Evolutionary conservation across 2,113 vertebrate genomes (phyloP).

Genomic region (Misgurnus mizolepis): DNA sequence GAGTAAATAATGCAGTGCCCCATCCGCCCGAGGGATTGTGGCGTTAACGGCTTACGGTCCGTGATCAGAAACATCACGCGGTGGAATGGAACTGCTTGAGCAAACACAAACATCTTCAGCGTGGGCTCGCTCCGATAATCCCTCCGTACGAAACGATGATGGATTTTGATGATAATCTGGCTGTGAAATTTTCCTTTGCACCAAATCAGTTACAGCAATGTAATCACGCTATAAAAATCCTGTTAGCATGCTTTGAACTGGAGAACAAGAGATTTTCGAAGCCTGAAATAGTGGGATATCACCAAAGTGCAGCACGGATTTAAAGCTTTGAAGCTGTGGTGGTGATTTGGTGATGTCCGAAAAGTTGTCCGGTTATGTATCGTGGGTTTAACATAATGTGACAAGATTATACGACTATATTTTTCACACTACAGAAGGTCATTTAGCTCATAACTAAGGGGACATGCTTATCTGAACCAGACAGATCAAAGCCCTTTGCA

Average conservation of each 20-base stretch:
- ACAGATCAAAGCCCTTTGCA: slow-evolving; percentile 33
- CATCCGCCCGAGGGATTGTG: neutral
- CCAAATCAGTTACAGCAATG: slow-evolving; percentile 21
- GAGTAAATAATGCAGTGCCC: slow-evolving; percentile 27
- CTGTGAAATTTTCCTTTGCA: slow-evolving; percentile 9
- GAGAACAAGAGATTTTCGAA: slow-evolving; percentile 19
- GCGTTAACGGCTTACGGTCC: slow-evolving; percentile 37
- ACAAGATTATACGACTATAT: neutral
- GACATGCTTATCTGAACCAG: neutral
- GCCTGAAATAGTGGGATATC: neutral
- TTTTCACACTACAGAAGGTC: neutral
- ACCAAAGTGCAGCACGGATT: neutral
- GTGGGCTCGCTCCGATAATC: slow-evolving; percentile 43
- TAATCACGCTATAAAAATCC: slow-evolving; percentile 45
- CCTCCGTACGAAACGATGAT: slow-evolving; percentile 27
- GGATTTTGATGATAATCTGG: slow-evolving; percentile 44
- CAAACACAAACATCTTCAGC: slow-evolving; percentile 52
- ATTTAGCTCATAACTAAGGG: neutral
- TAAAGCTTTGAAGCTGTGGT: neutral
- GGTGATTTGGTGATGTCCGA: neutral
- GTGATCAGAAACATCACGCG: slow-evolving; percentile 37
- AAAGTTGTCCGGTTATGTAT: neutral
- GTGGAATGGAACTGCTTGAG: slow-evolving; percentile 46
- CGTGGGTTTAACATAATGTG: neutral
- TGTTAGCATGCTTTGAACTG: slow-evolving; percentile 12